Conservation (phyloP, 2,888 invertebrate species). For the Plebejus melissa region DNA sequence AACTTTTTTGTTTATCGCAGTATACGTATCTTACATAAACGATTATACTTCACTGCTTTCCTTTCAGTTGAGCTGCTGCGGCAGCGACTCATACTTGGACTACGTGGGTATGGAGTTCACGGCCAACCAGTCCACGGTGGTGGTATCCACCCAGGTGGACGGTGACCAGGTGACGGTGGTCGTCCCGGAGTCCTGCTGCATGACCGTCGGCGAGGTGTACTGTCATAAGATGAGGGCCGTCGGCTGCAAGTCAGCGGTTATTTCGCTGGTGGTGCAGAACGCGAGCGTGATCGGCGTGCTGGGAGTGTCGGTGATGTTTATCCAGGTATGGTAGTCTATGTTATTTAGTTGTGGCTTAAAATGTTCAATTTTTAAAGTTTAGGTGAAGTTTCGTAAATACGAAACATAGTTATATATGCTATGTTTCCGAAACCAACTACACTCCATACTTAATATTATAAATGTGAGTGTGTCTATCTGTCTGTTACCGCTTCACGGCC, state of each 20-base stretch:
- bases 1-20: too few species aligned
- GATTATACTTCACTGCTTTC: too few species aligned
- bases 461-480: too few species aligned
- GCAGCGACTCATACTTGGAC: slow-evolving; percentile 55
- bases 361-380: too few species aligned
- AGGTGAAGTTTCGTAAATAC: too few species aligned
- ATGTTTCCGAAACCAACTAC: too few species aligned
- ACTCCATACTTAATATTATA: too few species aligned
- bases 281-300: slow-evolving; percentile 63
- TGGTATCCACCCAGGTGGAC: slow-evolving; percentile 44
- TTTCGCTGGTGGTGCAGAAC: slow-evolving; percentile 56
- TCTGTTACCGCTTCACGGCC: too few species aligned
- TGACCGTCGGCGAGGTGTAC: slow-evolving; percentile 38
- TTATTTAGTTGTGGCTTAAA: too few species aligned
- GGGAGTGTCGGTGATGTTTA: slow-evolving; percentile 70
- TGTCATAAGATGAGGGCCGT: slow-evolving; percentile 50
- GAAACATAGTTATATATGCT: too few species aligned
- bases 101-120: slow-evolving; percentile 54
- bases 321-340: slow-evolving; percentile 48
- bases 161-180: slow-evolving; percentile 45
- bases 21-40: too few species aligned
- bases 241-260: slow-evolving; percentile 56
- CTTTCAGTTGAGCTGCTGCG: slow-evolving; percentile 64
- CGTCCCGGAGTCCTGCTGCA: slow-evolving; percentile 58
- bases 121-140: slow-evolving; percentile 49